Conservation (phyloP, 2,888 invertebrate genomes). For the Drosophila lutescens region DNA sequence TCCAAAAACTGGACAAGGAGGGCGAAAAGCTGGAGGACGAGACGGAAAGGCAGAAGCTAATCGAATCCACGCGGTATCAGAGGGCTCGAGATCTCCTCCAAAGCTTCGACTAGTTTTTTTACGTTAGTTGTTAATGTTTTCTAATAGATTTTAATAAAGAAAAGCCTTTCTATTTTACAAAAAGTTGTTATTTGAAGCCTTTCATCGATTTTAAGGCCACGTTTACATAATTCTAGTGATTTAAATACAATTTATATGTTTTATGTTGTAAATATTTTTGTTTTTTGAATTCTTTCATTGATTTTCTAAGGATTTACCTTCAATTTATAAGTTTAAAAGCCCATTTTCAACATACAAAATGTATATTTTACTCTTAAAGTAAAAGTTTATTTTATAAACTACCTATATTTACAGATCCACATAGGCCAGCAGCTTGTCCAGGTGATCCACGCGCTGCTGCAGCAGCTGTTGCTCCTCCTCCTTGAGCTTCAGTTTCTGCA, state of each 20-base stretch:
- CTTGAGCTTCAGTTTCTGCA: constrained; percentile 81
- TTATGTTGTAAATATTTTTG: no score
- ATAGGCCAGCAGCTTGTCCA: constrained; percentile 88
- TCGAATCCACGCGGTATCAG: constrained; percentile 79
- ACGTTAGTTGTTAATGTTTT: constrained; percentile 50
- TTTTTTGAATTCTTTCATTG: no score
- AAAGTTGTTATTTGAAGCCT: no score
- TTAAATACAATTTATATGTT: no score
- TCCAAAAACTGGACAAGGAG: constrained; percentile 86
- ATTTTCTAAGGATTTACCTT: no score
- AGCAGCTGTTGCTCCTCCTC: constrained; percentile 85
- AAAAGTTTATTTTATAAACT: not conserved
- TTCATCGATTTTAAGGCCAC: no score
- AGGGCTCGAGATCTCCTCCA: constrained; percentile 82
- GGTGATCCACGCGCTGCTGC: constrained; percentile 86
- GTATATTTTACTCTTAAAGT: not conserved
- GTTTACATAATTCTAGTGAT: no score
- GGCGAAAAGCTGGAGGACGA: constrained; percentile 62
- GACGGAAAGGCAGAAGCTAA: constrained; percentile 54
- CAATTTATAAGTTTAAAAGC: no score
- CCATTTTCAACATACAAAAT: not conserved
- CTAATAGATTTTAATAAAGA: constrained; percentile 41
- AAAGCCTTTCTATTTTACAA: constrained; percentile 1
- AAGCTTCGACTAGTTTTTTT: constrained; percentile 69
- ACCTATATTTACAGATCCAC: constrained; percentile 50